Base-by-base conservation (phyloP, 2,888 invertebrate species). In the Palloptera scutellata region DNA sequence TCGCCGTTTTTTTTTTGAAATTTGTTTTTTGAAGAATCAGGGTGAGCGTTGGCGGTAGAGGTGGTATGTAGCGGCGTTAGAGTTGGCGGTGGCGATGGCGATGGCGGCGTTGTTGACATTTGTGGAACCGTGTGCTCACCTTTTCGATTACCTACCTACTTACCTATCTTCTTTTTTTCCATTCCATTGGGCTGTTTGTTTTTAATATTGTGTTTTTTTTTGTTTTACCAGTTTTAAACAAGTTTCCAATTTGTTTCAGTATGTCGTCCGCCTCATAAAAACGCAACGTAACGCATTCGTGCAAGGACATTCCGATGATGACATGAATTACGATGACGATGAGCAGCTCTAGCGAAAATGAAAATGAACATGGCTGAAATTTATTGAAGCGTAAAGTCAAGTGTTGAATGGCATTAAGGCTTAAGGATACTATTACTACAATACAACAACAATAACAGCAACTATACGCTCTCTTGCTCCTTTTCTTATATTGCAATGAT, bases 261-360 rank as follows among this genome's bases (percentile, higher is more conserved):
- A 6, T 30, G 30, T 6, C 30, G 30, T 30, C 30, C 30, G 30
- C 30, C 30, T 30, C 6, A 6, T 30, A 30, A 30, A 68, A 59
- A 60, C 62, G 9, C 70, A 64, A 59, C 61, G 67, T 67, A 68
- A 72, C 66, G 70, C 70, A 72, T 72, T 66, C 79, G 79, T 78
- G 71, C 76, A 81, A 80, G 79, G 77, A 78, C 78, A 78, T 81
- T 81, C 80, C n/a, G n/a, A 80, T 79, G 79, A 81, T 81, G 81
- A 67, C 70, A 74, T n/a, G n/a, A n/a, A 74, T 71, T 70, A 62
- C 30, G 2, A 30, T 6, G 30, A 30, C 30, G 30, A 30, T 30
- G 30, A 30, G 30, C 30, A 30, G 30, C 30, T 70, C 72, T 71
- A 61, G 43, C 45, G 48, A 70, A 67, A 48, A 48, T 48, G 51